A percentile compares a stretch with the other conserved stretches of the same genome.
These are phyloP conservation scores for Lamprologus speciosus DNA, from an alignment of 2,113 vertebrate genomes.

Conservation along the genomic window DNA sequence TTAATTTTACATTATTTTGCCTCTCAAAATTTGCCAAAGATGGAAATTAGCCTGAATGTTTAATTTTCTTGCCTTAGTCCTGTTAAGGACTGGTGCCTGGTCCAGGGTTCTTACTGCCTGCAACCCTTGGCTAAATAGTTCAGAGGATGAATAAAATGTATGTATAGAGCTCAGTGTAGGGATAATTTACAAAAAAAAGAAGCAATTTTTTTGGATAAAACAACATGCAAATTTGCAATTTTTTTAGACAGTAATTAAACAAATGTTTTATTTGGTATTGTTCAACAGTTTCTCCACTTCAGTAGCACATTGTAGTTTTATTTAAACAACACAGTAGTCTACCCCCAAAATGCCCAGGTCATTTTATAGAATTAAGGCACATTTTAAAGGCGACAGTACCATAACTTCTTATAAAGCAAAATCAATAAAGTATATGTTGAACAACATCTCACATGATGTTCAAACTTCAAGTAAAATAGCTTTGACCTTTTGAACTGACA, in stretches of 20 bases:
- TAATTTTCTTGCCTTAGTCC: neutral
- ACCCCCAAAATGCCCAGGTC: neutral
- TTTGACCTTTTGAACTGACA: neutral
- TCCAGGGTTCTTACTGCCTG: neutral
- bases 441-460: neutral
- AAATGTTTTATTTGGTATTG: constrained; percentile 19
- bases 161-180: neutral
- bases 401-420: neutral
- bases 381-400: neutral
- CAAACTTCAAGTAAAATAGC: constrained; percentile 34
- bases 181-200: neutral
- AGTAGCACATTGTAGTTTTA: neutral
- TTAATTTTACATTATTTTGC: neutral
- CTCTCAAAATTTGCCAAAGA: neutral
- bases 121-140: neutral
- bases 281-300: neutral
- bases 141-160: neutral
- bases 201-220: neutral
- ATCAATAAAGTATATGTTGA: neutral
- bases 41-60: neutral
- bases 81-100: neutral
- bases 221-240: neutral
- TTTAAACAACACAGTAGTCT: neutral
- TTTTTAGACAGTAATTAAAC: neutral
- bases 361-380: constrained; percentile 22